These are phyloP conservation scores for Amorpha juglandis DNA, from an alignment of 2,888 invertebrate species.

Conservation along the genomic window DNA sequence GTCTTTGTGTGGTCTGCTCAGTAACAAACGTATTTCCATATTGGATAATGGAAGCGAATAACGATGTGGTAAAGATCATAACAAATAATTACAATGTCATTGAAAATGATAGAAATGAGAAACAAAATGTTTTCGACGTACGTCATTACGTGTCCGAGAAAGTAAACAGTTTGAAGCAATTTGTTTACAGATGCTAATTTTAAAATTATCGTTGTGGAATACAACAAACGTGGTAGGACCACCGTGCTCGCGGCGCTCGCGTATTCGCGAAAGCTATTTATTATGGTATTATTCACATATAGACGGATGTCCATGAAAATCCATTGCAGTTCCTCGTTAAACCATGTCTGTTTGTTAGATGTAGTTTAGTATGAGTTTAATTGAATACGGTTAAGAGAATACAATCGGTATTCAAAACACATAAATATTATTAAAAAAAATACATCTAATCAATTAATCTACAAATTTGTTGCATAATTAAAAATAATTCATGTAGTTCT, in stretches of 20 bases:
- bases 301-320: constrained; percentile 42
- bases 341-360: constrained; percentile 4
- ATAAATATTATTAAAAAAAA: neutral
- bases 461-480: too few relatives aligned
- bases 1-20: constrained; percentile 68
- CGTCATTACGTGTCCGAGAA: constrained; percentile 58
- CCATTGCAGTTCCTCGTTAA: constrained; percentile 25
- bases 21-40: constrained; percentile 56
- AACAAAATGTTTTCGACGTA: constrained; percentile 37
- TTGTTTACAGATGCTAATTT: constrained; percentile 79
- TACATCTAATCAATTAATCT: neutral
- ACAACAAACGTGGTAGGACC: constrained; percentile 81
- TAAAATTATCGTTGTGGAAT: constrained; percentile 80
- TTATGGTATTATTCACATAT: constrained; percentile 31
- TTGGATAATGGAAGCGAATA: constrained; percentile 49
- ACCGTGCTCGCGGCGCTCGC: constrained; percentile 62
- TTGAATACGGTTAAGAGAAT: neutral
- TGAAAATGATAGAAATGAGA: neutral
- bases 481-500: too few relatives aligned
- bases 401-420: neutral
- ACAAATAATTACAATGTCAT: constrained; percentile 1
- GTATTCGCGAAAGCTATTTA: constrained; percentile 47
- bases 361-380: neutral
- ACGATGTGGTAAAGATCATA: constrained; percentile 30
- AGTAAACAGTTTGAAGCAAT: constrained; percentile 69